Conservation (phyloP, 1,140 invertebrate species). For the Papilio polytes region DNA sequence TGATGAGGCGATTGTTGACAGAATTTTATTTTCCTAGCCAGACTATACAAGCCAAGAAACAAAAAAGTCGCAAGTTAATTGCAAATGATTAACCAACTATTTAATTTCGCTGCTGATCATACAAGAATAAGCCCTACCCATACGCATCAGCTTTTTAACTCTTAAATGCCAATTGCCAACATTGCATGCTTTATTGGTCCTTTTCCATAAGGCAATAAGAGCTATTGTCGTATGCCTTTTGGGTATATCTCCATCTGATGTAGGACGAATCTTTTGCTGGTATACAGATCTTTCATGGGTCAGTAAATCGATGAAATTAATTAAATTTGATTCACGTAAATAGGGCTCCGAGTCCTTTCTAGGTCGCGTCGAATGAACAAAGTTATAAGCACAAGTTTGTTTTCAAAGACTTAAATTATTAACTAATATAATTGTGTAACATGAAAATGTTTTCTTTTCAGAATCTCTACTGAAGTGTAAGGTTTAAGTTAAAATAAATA, state of each 20-base stretch:
- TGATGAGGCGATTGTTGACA: too few relatives aligned
- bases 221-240: not conserved
- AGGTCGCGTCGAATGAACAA: not conserved
- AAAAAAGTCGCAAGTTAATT: not conserved
- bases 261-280: slow-evolving; percentile 3
- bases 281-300: slow-evolving; percentile 32
- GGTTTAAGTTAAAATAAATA: not conserved
- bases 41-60: not conserved
- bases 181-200: slow-evolving; percentile 28
- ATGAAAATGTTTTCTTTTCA: too few relatives aligned
- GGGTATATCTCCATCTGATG: not conserved
- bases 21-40: too few relatives aligned
- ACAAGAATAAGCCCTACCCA: slow-evolving; percentile 1
- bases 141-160: slow-evolving; percentile 20
- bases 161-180: slow-evolving; percentile 2
- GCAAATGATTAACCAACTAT: slow-evolving; percentile 23
- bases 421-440: too few relatives aligned
- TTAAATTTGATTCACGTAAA: slow-evolving; percentile 17
- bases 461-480: too few relatives aligned
- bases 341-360: not conserved
- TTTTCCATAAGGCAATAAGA: not conserved
- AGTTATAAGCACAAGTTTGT: not conserved
- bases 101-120: slow-evolving; percentile 24
- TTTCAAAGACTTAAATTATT: not conserved
- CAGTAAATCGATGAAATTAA: slow-evolving; percentile 33